phyloP scores from a whole-genome alignment of 1,140 invertebrate genomes.

The Cecropterus lyciades region DNA sequence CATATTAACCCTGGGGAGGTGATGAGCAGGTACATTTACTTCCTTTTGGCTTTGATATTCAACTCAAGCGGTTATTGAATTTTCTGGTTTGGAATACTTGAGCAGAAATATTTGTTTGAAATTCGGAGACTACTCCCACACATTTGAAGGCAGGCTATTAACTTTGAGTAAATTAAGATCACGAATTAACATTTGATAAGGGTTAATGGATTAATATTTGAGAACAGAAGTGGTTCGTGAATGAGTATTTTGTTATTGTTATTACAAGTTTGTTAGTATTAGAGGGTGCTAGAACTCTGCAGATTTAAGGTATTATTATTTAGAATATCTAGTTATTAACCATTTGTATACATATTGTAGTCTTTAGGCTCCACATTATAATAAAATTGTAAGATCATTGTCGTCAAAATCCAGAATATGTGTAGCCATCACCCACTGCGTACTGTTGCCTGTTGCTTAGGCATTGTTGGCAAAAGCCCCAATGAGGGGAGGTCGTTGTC shows the following conservation, averaged over 20 bases:
- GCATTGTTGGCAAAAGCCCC: no score
- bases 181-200: slow-evolving; percentile 1
- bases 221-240: not conserved
- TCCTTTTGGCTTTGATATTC: slow-evolving; percentile 6
- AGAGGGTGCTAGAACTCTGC: no score
- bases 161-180: not conserved
- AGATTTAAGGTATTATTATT: no score
- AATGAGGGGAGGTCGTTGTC: no score
- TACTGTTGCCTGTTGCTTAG: no score
- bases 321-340: no score
- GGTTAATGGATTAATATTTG: not conserved
- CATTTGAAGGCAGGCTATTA: not conserved
- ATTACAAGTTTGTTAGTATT: not conserved
- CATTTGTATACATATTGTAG: no score
- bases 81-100: slow-evolving; percentile 6
- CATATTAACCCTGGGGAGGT: not conserved
- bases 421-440: no score
- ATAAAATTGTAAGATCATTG: no score
- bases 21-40: slow-evolving; percentile 4
- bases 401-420: no score
- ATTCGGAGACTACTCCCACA: not conserved
- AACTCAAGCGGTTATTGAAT: not conserved
- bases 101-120: slow-evolving; percentile 8
- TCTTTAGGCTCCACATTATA: no score
- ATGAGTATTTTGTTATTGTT: not conserved